Evolutionary conservation across 2,888 invertebrate species (phyloP), one percentile per base, ranked within the genome.

Genomic region (Leptinotarsa tumamoca): DNA sequence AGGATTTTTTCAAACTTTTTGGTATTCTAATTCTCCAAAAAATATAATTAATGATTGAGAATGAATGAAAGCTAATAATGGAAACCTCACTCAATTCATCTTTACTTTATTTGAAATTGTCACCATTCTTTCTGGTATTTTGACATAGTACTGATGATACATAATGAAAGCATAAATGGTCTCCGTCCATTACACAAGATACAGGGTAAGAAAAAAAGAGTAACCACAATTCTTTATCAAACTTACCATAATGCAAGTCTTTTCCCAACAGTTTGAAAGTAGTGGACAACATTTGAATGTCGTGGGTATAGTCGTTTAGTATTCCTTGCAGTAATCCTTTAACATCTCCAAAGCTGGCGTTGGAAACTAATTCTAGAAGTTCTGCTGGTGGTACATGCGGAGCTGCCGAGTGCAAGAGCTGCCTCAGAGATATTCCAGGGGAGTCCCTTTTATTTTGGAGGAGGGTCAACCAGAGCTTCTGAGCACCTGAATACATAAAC

Each of bases 281-380:
- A 0, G 93, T 92, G 80, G 92, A 91, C 81, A 95, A 90, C 82
- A 95, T 90, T 67, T 93, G 91, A 84, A 93, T 92, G 86, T 96
- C 95, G 84, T 94, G 94, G 52, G 92, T 91, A 78, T 94, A 95
- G 83, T 95, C 95, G 21, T 93, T 92, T 78, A 95, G 88, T 90
- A 96, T 95, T 71, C 92, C 93, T 87, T 91, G 89, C 54, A 92
- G 84, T 58, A 92, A 87, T 80, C 90, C 90, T 81, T 91, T 91
- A 76, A 92, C 90, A 85, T 93, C 92, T 27, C 93, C 92, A 84
- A 92, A 92, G 78, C 90, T 92, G 33, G 90, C 90, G 79, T 90
- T 89, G 75, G 90, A 89, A 68, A 93, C 91, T 63, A 92, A 87
- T 81, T 92, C 92, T 33, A 93, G 88, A 61, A 93, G 89, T 79